Evolutionary conservation across 1,140 invertebrate species (phyloP).

Genomic region (Drosophila sproati): DNA sequence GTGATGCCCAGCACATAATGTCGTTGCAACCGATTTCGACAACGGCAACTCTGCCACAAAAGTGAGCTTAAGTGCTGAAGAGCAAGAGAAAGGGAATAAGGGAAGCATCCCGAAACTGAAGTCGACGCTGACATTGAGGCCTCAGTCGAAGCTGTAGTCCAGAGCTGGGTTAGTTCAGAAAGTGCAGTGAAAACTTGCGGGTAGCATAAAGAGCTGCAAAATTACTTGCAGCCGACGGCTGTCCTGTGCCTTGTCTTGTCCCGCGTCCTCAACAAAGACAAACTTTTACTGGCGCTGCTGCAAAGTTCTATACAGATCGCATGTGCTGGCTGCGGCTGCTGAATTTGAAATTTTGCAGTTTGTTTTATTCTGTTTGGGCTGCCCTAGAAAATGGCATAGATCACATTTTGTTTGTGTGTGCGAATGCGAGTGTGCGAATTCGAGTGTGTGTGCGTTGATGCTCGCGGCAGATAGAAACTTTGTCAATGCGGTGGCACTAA

Average conservation of each 20-base stretch:
- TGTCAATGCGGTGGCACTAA: slow-evolving; percentile 76
- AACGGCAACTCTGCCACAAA: slow-evolving; percentile 59
- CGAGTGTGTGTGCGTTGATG: slow-evolving; percentile 49
- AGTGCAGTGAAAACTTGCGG: slow-evolving; percentile 82
- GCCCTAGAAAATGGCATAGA: slow-evolving; percentile 63
- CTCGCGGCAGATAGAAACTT: slow-evolving; percentile 71
- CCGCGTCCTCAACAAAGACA: slow-evolving; percentile 54
- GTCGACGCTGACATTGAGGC: background rate
- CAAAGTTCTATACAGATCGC: slow-evolving; percentile 57
- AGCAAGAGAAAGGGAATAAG: background rate
- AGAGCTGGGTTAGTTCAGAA: slow-evolving; percentile 60
- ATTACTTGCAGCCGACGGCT: slow-evolving; percentile 56
- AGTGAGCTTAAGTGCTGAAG: slow-evolving; percentile 26
- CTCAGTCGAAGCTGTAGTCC: slow-evolving; percentile 13
- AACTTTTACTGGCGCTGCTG: slow-evolving; percentile 60
- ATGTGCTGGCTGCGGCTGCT: slow-evolving; percentile 76
- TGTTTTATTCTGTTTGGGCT: slow-evolving; percentile 50
- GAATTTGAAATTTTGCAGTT: slow-evolving; percentile 77
- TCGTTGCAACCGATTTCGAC: slow-evolving; percentile 21
- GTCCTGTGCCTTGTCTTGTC: slow-evolving; percentile 53
- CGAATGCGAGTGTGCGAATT: slow-evolving; percentile 6
- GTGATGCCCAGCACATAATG: slow-evolving; percentile 58
- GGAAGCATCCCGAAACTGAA: background rate
- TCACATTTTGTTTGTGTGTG: slow-evolving; percentile 61
- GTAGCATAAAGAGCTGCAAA: slow-evolving; percentile 78